Base-by-base conservation (phyloP, 2,113 vertebrate genomes). In the Henicopernis longicauda region DNA sequence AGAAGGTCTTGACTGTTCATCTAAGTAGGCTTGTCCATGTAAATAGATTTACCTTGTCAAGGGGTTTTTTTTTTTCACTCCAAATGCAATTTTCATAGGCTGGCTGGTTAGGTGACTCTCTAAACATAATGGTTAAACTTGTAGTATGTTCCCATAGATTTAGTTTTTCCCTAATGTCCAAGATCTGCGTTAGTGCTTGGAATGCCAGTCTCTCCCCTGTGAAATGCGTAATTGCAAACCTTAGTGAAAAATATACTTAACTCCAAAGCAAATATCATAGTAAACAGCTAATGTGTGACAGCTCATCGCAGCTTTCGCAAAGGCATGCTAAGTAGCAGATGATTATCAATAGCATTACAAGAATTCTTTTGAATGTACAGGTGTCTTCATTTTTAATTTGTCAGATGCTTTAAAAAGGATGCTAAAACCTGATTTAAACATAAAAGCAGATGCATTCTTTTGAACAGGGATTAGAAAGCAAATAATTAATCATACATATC, bases 381-480 rank as follows among this genome's bases (percentile, higher is more conserved):
- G 23, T 66, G 71, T 83, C 79, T 87, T 57, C 23, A 10, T 49
- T 69, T 81, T 96, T 85, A 72, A 73, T 92, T 95, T 92, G 89
- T 88, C 83, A 94, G 87, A 91, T 58, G 29, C 59, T 92, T 92
- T 70, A 69, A 74, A 84, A 87, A 87, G 71, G 38, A 70, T 95
- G 87, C 66, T 93, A 88, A 96, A 96, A 58, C 72, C 69, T 82
- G 90, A 84, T 95, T 93, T 93, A 71, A 96, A 95, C 81, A 94
- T 95, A 93, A 97, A 96, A 97, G 86, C 55, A 76, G 67, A 92
- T 74, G 45, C 59, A n/a, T 86, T 94, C 93, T 90, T 96, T 97
- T 96, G 94, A 97, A 95, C 81, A 69, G 44, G 86, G 83, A 93
- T 96, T 97, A 94, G 90, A 95, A 95, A 97, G 62, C 79, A 96